phyloP scores from a whole-genome alignment of 1,140 invertebrate species.

The Drosophila serrata region DNA sequence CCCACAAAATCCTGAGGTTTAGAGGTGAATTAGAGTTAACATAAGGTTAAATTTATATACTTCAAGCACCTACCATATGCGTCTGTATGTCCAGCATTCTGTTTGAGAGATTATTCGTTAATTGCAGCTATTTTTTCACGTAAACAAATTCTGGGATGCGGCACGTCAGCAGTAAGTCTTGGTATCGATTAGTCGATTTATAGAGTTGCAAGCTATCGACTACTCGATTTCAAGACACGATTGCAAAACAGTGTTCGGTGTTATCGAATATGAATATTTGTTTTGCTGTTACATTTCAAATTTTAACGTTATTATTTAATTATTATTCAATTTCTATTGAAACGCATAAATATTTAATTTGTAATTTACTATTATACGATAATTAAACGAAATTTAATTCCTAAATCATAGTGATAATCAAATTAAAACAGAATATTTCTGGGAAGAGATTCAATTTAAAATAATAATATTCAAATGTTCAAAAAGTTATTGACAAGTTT shows the following conservation, averaged over 20 bases:
- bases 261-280: not conserved
- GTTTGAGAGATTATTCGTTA: constrained; percentile 32
- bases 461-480: no score
- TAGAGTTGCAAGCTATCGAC: not conserved
- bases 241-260: not conserved
- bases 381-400: no score
- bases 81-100: constrained; percentile 86
- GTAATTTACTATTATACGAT: no score
- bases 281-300: no score
- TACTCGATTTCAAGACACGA: not conserved
- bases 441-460: no score
- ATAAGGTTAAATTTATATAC: not conserved
- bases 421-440: no score
- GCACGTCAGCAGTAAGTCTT: constrained; percentile 64
- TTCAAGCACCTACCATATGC: constrained; percentile 86
- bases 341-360: no score
- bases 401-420: no score
- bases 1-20: constrained; percentile 93
- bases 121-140: constrained; percentile 29
- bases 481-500: no score
- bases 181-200: not conserved
- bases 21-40: not conserved
- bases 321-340: not conserved
- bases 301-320: not conserved
- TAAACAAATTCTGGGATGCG: constrained; percentile 72